Percentiles rank a stretch among this genome's conserved stretches.
Evolutionary conservation across 2,888 invertebrate genomes (phyloP).

Genomic region (Scaptomyza tumidula): DNA sequence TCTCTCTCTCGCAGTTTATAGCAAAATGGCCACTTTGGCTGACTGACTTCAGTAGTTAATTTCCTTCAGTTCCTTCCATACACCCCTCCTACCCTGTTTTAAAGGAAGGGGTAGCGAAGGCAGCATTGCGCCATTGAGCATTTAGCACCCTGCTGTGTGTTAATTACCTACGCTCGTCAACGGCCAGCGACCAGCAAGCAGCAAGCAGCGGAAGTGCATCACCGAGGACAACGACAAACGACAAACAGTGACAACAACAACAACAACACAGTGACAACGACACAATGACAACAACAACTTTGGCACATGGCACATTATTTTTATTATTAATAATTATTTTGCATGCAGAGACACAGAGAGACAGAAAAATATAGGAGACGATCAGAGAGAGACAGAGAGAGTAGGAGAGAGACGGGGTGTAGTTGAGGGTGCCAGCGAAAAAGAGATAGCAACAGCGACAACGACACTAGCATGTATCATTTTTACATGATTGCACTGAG

Average conservation of each 20-base stretch:
- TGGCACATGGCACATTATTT: slow-evolving; percentile 60
- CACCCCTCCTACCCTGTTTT: not conserved
- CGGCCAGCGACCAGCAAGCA: slow-evolving; percentile 5
- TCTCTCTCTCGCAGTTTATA: not conserved
- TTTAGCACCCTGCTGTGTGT: slow-evolving; percentile 55
- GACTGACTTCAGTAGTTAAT: slow-evolving; percentile 21
- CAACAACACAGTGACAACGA: slow-evolving; percentile 9
- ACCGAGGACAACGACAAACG: slow-evolving; percentile 47
- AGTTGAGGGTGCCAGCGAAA: slow-evolving; percentile 10
- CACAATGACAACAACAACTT: slow-evolving; percentile 22
- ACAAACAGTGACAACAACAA: not conserved
- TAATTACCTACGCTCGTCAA: slow-evolving; percentile 65
- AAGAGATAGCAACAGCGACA: not conserved
- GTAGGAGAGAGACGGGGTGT: not conserved
- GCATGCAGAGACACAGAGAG: slow-evolving; percentile 48
- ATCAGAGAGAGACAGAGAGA: not conserved
- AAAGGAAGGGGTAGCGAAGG: not conserved
- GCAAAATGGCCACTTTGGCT: slow-evolving; percentile 40
- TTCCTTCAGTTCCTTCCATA: not conserved
- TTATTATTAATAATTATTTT: slow-evolving; percentile 77
- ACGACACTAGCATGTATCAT: slow-evolving; percentile 31
- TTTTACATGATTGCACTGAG: slow-evolving; percentile 47
- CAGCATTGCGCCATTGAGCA: not conserved
- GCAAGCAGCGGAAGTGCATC: slow-evolving; percentile 50
- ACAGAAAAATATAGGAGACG: slow-evolving; percentile 18